Evolutionary conservation across 2,797 vertebrate genomes (phyloP).

Genomic region (Labroides dimidiatus): DNA sequence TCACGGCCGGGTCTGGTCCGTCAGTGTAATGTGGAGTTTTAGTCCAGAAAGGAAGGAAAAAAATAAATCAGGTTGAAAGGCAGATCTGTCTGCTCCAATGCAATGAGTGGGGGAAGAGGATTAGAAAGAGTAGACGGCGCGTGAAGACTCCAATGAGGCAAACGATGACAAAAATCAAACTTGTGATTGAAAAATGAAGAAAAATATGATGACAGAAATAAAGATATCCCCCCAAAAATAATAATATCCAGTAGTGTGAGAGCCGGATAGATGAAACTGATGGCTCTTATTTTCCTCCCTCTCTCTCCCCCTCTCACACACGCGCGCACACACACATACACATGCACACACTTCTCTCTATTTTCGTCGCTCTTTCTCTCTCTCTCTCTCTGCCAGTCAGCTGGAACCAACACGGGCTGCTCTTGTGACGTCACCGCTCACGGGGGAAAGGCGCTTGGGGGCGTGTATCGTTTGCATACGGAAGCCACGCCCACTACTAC

Average conservation of each 20-base stretch:
- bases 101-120: slow-evolving; percentile 50
- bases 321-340: slow-evolving; percentile 27
- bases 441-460: slow-evolving; percentile 78
- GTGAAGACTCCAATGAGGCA: slow-evolving; percentile 32
- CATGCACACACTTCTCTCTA: slow-evolving; percentile 41
- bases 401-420: slow-evolving; percentile 89
- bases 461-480: slow-evolving; percentile 76
- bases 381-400: slow-evolving; percentile 76
- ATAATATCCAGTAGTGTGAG: slow-evolving; percentile 71
- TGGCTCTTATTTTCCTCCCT: slow-evolving; percentile 73
- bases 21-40: background rate
- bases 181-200: slow-evolving; percentile 45
- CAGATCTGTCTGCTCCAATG: slow-evolving; percentile 57
- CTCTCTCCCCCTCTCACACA: slow-evolving; percentile 51
- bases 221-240: slow-evolving; percentile 64
- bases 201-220: slow-evolving; percentile 59
- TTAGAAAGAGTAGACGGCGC: slow-evolving; percentile 40
- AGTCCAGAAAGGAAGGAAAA: slow-evolving; percentile 1
- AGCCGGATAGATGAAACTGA: slow-evolving; percentile 68
- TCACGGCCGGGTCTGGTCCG: slow-evolving; percentile 1
- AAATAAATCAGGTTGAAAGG: slow-evolving; percentile 38
- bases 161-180: slow-evolving; percentile 6
- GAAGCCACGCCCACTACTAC: slow-evolving; percentile 11
- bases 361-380: slow-evolving; percentile 57
- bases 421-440: slow-evolving; percentile 85